Evolutionary conservation across 1,140 invertebrate genomes (phyloP).

Genomic region (Drosophila lini): DNA sequence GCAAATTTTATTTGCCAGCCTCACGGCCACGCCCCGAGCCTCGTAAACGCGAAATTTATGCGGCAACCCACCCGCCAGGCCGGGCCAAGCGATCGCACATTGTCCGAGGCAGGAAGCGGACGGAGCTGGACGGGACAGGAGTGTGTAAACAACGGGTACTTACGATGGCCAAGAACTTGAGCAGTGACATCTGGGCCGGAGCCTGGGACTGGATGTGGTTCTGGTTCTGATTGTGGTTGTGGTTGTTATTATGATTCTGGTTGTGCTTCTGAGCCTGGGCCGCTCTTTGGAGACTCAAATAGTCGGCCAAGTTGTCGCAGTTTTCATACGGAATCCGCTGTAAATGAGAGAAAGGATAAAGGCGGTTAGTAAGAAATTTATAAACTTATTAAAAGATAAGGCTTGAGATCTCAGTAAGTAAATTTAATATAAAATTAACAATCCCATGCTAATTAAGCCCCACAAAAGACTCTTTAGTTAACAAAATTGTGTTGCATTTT

Average conservation of each 20-base stretch:
- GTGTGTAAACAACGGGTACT: conserved; percentile 77
- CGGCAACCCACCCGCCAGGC: conserved; percentile 47
- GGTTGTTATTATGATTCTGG: conserved; percentile 6
- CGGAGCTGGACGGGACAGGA: conserved; percentile 9
- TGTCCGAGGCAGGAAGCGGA: conserved; percentile 73
- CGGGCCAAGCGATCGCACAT: conserved; percentile 59
- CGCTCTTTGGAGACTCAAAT: conserved; percentile 73
- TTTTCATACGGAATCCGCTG: conserved; percentile 72
- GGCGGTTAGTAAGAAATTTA: not conserved
- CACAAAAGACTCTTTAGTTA: not conserved
- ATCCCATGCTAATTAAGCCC: not conserved
- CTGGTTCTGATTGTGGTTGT: not conserved
- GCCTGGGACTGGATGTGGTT: conserved; percentile 36
- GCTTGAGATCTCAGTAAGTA: not conserved
- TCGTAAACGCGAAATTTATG: conserved; percentile 75
- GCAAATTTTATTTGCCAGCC: conserved; percentile 57
- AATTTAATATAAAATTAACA: conserved; percentile 1
- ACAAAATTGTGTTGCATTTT: conserved; percentile 6
- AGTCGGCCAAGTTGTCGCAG: conserved; percentile 77
- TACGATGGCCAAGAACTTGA: conserved; percentile 88
- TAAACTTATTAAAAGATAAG: not conserved
- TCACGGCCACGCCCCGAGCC: conserved; percentile 35
- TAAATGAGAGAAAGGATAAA: conserved; percentile 31
- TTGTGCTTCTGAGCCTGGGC: conserved; percentile 45
- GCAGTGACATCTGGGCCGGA: conserved; percentile 85